phyloP scores from a whole-genome alignment of 2,888 invertebrate genomes.

The Aelia acuminata region DNA sequence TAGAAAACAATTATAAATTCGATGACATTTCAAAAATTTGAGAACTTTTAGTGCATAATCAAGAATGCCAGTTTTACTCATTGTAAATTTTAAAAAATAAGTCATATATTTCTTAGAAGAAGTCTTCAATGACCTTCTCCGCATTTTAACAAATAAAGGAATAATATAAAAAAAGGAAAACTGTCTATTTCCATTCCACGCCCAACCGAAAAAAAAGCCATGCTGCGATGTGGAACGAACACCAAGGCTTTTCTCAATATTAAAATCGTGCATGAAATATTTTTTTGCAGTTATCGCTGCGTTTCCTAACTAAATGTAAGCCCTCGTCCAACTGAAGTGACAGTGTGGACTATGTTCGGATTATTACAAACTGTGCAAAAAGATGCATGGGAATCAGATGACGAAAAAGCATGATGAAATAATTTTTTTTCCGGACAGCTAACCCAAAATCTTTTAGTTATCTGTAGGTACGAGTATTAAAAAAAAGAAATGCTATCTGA shows the following conservation, averaged over 20 bases:
- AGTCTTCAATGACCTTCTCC: not conserved
- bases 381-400: not conserved
- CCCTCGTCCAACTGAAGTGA: not conserved
- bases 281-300: not conserved
- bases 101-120: not conserved
- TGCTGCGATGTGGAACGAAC: conserved; percentile 7
- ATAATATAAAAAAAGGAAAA: not conserved
- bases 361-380: not conserved
- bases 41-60: not conserved
- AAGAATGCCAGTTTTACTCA: not conserved
- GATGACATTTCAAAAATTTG: no score
- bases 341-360: not conserved
- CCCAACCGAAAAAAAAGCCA: not conserved
- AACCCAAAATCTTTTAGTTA: no score
- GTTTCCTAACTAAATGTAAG: not conserved
- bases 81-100: no score
- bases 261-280: not conserved
- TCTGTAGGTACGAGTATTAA: no score
- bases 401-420: not conserved
- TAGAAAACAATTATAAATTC: no score
- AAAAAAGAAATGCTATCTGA: no score
- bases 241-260: conserved; percentile 24
- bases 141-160: not conserved
- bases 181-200: not conserved
- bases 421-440: no score